Evolutionary conservation across 2,113 vertebrate genomes (phyloP), one percentile per base, ranked within the genome.

Genomic region (Oncorhynchus nerka): DNA sequence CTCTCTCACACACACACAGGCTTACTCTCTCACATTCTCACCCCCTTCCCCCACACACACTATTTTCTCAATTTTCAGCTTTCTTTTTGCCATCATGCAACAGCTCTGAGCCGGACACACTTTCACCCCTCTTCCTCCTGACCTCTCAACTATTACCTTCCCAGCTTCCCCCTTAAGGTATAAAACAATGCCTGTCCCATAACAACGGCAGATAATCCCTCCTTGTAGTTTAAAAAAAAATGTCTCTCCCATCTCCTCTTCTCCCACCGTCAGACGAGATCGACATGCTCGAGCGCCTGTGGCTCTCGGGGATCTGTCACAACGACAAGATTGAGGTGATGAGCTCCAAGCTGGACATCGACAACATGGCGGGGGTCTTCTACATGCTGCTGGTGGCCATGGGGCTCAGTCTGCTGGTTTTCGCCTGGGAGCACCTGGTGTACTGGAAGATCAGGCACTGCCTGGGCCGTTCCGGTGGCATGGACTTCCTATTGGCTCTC

Each of bases 341-440:
- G 96, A 96, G 95, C 90, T 96, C 95, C 83, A 97, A 97, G 81
- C 91, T 97, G 87, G 96, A 97, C 86, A 96, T 97, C 15, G 95
- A 97, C 93, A 97, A 97, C 92, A 97, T 97, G 96, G 96, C 96
- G 0, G 96, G 96, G 0, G 96, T 97, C 19, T 97, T 97, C 88
- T 97, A 97, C 89, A 97, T 97, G 96, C 91, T 97, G 48, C 90
- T 97, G 76, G 96, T 97, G 78, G 96, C 96, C 84, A 97, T 97
- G 96, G 96, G 96, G 30, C 93, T 97, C 61, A 96, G 95, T 61
- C 90, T 97, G 34, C 91, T 96, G 78, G 96, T 97, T 1, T 97
- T 97, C 71, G 94, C 95, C 68, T 96, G 95, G 94, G 96, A 97
- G 75, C 96, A 97, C 80, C 91, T 97, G 75, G 94, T 97, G 55